Conservation (phyloP, 2,113 vertebrate species). For the Calyptomena viridis region DNA sequence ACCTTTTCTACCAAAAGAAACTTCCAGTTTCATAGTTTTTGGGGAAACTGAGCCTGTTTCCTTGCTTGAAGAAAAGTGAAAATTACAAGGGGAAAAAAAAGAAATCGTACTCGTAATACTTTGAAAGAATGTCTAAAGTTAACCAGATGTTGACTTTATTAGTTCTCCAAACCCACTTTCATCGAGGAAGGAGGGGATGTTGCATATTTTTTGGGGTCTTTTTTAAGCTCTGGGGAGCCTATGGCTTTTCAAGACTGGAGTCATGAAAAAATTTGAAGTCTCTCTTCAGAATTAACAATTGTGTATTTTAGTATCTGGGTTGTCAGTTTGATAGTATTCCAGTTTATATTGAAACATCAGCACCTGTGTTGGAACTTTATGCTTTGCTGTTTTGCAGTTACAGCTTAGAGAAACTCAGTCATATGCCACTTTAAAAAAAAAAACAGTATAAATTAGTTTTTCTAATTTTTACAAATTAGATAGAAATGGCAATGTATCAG, state of each 20-base stretch:
- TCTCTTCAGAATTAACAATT: neutral
- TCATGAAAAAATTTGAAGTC: neutral
- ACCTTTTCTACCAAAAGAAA: constrained; percentile 9
- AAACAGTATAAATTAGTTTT: neutral
- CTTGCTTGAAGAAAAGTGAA: neutral
- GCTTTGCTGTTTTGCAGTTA: neutral
- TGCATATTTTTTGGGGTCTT: neutral
- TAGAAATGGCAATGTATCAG: neutral
- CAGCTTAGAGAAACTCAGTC: neutral
- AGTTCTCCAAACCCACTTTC: neutral
- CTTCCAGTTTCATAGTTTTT: neutral
- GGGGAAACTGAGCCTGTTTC: neutral
- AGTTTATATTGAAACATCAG: neutral
- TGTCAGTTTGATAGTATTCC: neutral
- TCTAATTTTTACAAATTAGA: neutral
- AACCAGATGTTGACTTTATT: neutral
- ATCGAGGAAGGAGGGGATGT: accelerated
- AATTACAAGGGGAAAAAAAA: neutral
- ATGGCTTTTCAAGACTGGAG: neutral
- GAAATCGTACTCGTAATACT: neutral
- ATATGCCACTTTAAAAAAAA: neutral
- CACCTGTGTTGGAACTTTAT: neutral
- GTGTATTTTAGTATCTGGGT: neutral
- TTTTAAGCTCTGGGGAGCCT: neutral
- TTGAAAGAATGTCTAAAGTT: neutral